These are phyloP conservation scores for Pyrochroa serraticornis DNA, from an alignment of 2,888 invertebrate species.

Conservation along the genomic window DNA sequence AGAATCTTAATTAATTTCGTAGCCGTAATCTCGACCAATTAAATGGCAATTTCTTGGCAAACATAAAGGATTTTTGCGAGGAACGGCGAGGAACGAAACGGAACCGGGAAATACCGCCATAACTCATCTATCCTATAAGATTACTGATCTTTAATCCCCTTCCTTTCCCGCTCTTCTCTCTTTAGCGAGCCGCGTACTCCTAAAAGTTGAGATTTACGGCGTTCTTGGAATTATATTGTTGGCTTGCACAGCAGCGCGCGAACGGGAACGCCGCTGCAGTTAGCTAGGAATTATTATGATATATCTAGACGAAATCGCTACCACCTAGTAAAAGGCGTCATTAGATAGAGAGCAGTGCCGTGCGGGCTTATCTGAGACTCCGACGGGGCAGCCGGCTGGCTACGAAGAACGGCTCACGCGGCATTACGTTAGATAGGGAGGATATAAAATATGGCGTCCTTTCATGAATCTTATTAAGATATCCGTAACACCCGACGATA, in stretches of 20 bases:
- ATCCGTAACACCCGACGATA: constrained; percentile 67
- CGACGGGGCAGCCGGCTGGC: constrained; percentile 47
- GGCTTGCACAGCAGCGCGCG: constrained; percentile 58
- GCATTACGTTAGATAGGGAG: constrained; percentile 61
- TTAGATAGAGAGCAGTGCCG: constrained; percentile 48
- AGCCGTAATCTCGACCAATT: constrained; percentile 58
- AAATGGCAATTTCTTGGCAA: constrained; percentile 59
- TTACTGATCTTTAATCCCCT: constrained; percentile 80
- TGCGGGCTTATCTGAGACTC: constrained; percentile 50
- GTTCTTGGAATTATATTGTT: constrained; percentile 70
- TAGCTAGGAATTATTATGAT: constrained; percentile 62
- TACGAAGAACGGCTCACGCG: constrained; percentile 49
- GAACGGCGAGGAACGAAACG: constrained; percentile 50
- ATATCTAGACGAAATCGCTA: constrained; percentile 60
- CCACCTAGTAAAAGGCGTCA: constrained; percentile 54
- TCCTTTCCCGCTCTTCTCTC: constrained; percentile 62
- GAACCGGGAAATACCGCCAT: constrained; percentile 63
- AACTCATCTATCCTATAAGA: constrained; percentile 74
- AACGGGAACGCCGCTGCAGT: constrained; percentile 54
- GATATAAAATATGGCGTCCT: constrained; percentile 83
- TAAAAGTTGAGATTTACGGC: constrained; percentile 77
- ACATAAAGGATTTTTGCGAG: constrained; percentile 59
- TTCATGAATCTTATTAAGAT: constrained; percentile 85
- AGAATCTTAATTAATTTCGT: constrained; percentile 60
- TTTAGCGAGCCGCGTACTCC: constrained; percentile 58